Evolutionary conservation across 2,113 vertebrate species (phyloP).

Genomic region (Sula dactylatra): DNA sequence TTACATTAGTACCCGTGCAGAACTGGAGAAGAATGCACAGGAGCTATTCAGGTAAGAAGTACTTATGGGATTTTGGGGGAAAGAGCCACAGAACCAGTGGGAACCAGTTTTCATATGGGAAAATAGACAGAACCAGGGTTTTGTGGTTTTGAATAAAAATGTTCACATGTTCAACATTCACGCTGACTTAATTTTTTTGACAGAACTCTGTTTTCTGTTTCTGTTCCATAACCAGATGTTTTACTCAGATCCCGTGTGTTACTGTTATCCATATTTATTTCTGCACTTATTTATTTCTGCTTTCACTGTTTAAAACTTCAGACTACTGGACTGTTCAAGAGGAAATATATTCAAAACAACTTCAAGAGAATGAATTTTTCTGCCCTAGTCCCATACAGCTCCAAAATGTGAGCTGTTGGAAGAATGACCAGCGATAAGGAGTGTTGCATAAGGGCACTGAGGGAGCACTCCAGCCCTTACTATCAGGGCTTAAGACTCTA

Average conservation of each 20-base stretch:
- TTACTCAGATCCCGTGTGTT: neutral
- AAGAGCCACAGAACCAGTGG: neutral
- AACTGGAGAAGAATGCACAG: neutral
- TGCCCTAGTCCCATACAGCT: neutral
- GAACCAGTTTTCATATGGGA: neutral
- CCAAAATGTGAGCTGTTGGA: neutral
- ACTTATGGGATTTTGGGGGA: neutral
- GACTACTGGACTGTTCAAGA: neutral
- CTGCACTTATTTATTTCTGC: neutral
- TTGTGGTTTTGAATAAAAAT: neutral
- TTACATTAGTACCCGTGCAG: neutral
- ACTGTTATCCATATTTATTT: neutral
- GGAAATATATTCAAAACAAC: neutral
- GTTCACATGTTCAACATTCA: neutral
- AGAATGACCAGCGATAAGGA: neutral
- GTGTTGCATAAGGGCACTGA: neutral
- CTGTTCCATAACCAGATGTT: neutral
- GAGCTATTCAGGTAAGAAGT: neutral
- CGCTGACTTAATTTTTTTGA: rapidly evolving
- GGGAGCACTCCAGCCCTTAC: neutral
- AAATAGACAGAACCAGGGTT: neutral
- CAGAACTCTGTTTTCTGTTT: neutral
- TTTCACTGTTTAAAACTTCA: neutral
- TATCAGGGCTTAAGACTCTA: neutral
- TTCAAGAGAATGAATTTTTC: neutral